Conservation (phyloP, 2,888 invertebrate species). For the Macropis europaea region DNA sequence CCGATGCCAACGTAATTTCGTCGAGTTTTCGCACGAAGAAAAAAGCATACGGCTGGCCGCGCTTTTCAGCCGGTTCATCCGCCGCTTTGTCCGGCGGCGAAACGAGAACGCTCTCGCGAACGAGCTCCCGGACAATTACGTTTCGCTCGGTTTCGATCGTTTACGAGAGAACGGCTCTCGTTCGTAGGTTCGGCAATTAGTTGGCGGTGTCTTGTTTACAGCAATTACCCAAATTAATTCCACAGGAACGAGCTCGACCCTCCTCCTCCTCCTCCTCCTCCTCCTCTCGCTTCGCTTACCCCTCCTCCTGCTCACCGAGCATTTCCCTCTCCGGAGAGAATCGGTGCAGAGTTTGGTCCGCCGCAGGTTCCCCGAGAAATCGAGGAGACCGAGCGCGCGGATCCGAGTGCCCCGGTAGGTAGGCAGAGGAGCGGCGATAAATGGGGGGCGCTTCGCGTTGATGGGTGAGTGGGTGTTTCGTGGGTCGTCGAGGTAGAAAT, state of each 20-base stretch:
- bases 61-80: too few relatives aligned
- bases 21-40: too few relatives aligned
- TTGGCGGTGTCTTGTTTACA: conserved; percentile 8
- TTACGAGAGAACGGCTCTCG: conserved; percentile 3
- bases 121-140: conserved; percentile 19
- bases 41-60: too few relatives aligned
- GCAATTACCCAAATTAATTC: conserved; percentile 35
- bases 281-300: neutral
- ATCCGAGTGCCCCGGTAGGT: too few relatives aligned
- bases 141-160: conserved; percentile 20
- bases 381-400: too few relatives aligned
- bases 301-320: neutral
- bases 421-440: too few relatives aligned
- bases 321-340: neutral
- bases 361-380: too few relatives aligned
- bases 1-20: too few relatives aligned
- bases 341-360: too few relatives aligned
- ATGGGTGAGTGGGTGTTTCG: too few relatives aligned
- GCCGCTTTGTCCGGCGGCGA: neutral
- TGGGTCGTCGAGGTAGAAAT: conserved; percentile 8
- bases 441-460: too few relatives aligned
- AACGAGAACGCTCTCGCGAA: neutral
- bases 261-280: neutral
- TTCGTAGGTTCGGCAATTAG: conserved; percentile 17
- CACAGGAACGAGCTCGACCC: neutral